Percentiles rank a stretch among this genome's conserved stretches.
phyloP scores from a whole-genome alignment of 2,797 vertebrate species.

The Saxicola maurus region DNA sequence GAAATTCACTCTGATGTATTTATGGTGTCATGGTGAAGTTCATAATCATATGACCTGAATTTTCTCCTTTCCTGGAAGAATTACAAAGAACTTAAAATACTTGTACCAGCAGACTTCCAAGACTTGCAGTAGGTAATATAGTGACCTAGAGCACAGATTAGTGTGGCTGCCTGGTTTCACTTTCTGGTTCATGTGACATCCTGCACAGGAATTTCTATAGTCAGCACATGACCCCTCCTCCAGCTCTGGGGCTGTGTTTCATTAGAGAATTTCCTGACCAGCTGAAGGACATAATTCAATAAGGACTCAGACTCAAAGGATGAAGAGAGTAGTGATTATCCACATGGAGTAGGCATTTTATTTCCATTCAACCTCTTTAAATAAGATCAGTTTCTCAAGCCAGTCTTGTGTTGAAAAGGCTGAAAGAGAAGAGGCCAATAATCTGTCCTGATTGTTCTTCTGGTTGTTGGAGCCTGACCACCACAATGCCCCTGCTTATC shows the following conservation, averaged over 20 bases:
- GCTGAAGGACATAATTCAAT: not conserved
- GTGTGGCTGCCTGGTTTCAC: not conserved
- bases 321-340: not conserved
- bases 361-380: not conserved
- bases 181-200: not conserved
- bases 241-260: not conserved
- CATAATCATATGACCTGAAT: not conserved
- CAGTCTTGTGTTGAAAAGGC: not conserved
- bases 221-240: not conserved
- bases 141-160: not conserved
- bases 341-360: not conserved
- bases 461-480: not conserved
- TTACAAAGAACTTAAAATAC: not conserved
- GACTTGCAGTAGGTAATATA: not conserved
- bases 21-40: not conserved
- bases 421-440: not conserved
- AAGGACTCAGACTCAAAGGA: not conserved
- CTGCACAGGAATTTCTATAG: not conserved
- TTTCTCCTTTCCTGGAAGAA: not conserved
- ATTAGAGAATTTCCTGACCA: not conserved
- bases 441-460: conserved; percentile 11
- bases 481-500: not conserved
- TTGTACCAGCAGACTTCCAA: not conserved
- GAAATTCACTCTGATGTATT: not conserved
- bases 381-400: conserved; percentile 13